Evolutionary conservation across 1,140 invertebrate genomes (phyloP).

Genomic region (Aphidius ervi): DNA sequence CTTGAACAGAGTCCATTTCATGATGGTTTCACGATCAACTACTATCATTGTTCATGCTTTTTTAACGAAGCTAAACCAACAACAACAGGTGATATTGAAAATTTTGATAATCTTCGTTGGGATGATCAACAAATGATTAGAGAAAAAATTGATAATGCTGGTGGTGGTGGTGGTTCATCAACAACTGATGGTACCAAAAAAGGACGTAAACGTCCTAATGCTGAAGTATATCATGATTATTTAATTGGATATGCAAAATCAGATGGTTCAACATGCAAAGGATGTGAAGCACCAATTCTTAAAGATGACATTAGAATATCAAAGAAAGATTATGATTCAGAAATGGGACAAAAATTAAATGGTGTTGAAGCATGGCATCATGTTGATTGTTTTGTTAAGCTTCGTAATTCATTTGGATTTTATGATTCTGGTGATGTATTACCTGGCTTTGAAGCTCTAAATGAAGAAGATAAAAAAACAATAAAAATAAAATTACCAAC

Average conservation of each 20-base stretch:
- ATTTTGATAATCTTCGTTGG: constrained; percentile 79
- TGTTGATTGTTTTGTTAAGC: constrained; percentile 83
- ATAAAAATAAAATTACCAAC: constrained; percentile 68
- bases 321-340: constrained; percentile 83
- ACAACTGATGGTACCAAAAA: constrained; percentile 28
- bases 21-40: constrained; percentile 86
- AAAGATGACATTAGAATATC: constrained; percentile 80
- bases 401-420: constrained; percentile 73
- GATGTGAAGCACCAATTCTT: constrained; percentile 82
- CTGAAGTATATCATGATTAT: constrained; percentile 63
- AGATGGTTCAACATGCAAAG: constrained; percentile 71
- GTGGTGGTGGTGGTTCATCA: constrained; percentile 50
- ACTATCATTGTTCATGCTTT: constrained; percentile 89
- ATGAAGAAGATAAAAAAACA: constrained; percentile 68
- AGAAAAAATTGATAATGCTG: constrained; percentile 65
- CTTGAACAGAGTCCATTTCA: constrained; percentile 82
- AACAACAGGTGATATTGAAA: constrained; percentile 72
- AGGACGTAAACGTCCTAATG: constrained; percentile 49
- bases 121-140: constrained; percentile 84
- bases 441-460: constrained; percentile 70
- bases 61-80: constrained; percentile 76
- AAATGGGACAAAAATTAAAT: constrained; percentile 74
- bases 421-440: constrained; percentile 66
- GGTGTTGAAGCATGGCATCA: constrained; percentile 86
- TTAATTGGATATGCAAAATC: constrained; percentile 87